Evolutionary conservation across 2,888 invertebrate genomes (phyloP).

Genomic region (Drosophila borealis): DNA sequence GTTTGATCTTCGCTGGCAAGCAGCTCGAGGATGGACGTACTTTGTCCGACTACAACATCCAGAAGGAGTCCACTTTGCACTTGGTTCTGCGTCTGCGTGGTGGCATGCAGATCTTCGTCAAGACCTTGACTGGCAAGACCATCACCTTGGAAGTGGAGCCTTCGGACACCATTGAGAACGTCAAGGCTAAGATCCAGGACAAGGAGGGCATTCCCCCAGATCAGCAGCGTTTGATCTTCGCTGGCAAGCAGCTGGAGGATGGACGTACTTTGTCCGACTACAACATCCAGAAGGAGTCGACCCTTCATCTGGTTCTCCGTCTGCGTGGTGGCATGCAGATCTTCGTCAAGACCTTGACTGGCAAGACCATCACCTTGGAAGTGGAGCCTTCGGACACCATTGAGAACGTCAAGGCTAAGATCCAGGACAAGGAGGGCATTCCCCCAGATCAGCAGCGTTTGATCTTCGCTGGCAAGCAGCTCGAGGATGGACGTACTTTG

Average conservation of each 20-base stretch:
- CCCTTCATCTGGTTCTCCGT: constrained; percentile 26
- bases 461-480: constrained; percentile 40
- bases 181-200: constrained; percentile 53
- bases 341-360: constrained; percentile 43
- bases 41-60: constrained; percentile 19
- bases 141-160: constrained; percentile 51
- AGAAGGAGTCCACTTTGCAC: not conserved
- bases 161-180: constrained; percentile 48
- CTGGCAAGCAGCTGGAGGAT: constrained; percentile 36
- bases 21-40: constrained; percentile 39
- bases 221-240: constrained; percentile 42
- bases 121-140: constrained; percentile 72
- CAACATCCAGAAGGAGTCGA: constrained; percentile 42
- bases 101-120: constrained; percentile 86
- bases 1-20: constrained; percentile 40
- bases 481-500: constrained; percentile 33
- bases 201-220: constrained; percentile 50
- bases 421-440: constrained; percentile 41
- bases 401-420: constrained; percentile 40
- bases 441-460: constrained; percentile 43
- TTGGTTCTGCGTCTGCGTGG: constrained; percentile 84
- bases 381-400: constrained; percentile 38
- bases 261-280: constrained; percentile 32
- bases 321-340: constrained; percentile 31
- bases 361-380: constrained; percentile 42